Conservation (phyloP, 2,888 invertebrate genomes). For the Drosophila dives region DNA sequence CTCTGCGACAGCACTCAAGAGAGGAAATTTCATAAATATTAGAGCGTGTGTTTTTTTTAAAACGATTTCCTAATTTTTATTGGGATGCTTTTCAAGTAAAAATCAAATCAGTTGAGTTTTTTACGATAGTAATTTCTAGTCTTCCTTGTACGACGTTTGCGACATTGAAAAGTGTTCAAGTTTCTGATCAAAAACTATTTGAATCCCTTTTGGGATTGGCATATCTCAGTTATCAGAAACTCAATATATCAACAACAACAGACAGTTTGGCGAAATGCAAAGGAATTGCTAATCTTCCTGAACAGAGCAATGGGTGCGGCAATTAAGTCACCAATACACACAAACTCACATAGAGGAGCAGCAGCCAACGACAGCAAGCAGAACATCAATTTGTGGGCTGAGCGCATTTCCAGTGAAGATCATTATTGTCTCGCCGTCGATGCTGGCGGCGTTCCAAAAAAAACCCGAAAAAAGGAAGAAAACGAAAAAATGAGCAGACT, state of each 20-base stretch:
- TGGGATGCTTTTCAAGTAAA: not conserved
- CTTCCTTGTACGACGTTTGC: not conserved
- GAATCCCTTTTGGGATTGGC: not conserved
- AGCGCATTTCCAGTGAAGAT: slow-evolving; percentile 73
- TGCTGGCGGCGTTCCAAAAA: slow-evolving; percentile 56
- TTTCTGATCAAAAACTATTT: not conserved
- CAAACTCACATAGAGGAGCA: not conserved
- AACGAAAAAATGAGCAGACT: slow-evolving; percentile 3
- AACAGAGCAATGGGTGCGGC: slow-evolving; percentile 71
- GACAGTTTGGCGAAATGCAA: slow-evolving; percentile 33
- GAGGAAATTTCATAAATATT: no score
- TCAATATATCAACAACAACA: slow-evolving; percentile 13
- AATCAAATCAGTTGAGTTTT: not conserved
- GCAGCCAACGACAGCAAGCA: slow-evolving; percentile 10
- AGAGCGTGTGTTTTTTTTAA: no score
- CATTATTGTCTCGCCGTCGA: slow-evolving; percentile 73
- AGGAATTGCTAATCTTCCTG: slow-evolving; percentile 55
- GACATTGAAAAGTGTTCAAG: not conserved
- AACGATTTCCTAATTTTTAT: no score
- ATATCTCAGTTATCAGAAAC: not conserved
- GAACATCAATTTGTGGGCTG: slow-evolving; percentile 24
- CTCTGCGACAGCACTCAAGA: not conserved
- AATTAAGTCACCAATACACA: slow-evolving; percentile 70
- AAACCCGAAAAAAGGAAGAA: slow-evolving; percentile 14
- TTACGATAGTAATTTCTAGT: not conserved